Base-by-base conservation (phyloP, 2,888 invertebrate genomes). In the Lomographa bimaculata region DNA sequence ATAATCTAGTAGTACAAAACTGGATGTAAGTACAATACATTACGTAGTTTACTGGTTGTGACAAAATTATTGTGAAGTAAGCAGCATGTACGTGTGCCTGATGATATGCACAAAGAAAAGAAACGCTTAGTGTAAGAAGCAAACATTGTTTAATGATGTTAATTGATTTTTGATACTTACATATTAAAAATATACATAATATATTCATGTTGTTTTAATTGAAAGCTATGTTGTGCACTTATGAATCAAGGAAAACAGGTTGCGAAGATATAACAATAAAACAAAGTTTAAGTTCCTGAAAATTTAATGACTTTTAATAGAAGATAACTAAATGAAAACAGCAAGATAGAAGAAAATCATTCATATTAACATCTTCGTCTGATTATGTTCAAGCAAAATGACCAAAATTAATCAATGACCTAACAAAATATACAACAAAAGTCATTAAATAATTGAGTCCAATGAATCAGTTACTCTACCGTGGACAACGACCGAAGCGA, bases 401-500 rank as follows among this genome's bases (percentile, higher is more conserved):
- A 86, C 80, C 77, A 82, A 84, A 87, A 89, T 87, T 87, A 89
- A 87, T 85, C 82, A 89, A 89, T 87, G 89, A 89, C 89, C 87
- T 86, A 89, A 89, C 89, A 89, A 89, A 87, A 89, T 89, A 89
- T 89, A 89, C 89, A 89, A 89, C 89, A 89, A 89, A 87, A 87
- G 89, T 87, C 89, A 89, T 89, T 79, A 84, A 86, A 86, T 86
- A 87, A 89, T 87, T 79, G 73, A 80, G 87, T 85, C 84, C 79
- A 79, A 79, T 80, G 76, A 74, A 75, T 78, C 76, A 43, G 42
- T 79, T 78, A 79, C 77, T 80, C 67, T 74, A 77, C 66, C 65
- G 73, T 68, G 77, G 73, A 74, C 79, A 65, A 70, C 66, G 71
- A 71, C 67, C 72, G 72, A 75, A 77, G 76, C 73, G 64, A 79